Evolutionary conservation across 1,140 invertebrate species (phyloP), one percentile per base, ranked within the genome.

Genomic region (Cyphomyrmex costatus): DNA sequence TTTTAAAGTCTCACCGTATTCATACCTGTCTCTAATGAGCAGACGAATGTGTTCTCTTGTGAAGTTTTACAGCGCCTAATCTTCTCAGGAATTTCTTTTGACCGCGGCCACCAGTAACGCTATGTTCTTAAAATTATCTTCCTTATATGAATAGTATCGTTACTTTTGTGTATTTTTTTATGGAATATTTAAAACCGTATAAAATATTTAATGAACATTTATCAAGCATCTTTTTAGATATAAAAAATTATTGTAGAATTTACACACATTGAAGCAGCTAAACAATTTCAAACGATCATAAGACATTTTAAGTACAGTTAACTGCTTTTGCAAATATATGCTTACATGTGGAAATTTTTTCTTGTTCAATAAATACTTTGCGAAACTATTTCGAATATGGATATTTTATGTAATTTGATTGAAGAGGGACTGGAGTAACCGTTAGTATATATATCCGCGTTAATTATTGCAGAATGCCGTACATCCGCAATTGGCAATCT

Each of bases 1-100:
- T 60, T 36, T 49, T 56, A 83, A 83, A 61, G 66, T 70, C 53
- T 36, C 66, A 24, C 21, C 66, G 79, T 58, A 82, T 73, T 73
- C 66, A 42, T 71, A 56, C 24, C 33, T 60, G 65, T 60, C 66
- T 33, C 24, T 71, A 82, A 82, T 71, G 79, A 82, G 21, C 79
- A 61, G 79, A 83, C 33, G 53, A 73, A 83, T 73, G 53, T 82
- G 65, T 46, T 19, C 36, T 36, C 76, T 42, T 14, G 2, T 46
- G 24, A 83, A 61, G 68, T 83, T 73, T 73, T 73, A 82, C 66
- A 46, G 66, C 51, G 53, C n/a, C 68, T 73, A 83, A 83, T 83
- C 79, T 83, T 12, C 66, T 60, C 19, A 58, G 42, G 79, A 83
- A 83, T 83, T 60, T 61, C 53, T 73, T 73, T 49, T 60, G 36